Conservation (phyloP, 2,888 invertebrate species). For the Shargacucullia verbasci region DNA sequence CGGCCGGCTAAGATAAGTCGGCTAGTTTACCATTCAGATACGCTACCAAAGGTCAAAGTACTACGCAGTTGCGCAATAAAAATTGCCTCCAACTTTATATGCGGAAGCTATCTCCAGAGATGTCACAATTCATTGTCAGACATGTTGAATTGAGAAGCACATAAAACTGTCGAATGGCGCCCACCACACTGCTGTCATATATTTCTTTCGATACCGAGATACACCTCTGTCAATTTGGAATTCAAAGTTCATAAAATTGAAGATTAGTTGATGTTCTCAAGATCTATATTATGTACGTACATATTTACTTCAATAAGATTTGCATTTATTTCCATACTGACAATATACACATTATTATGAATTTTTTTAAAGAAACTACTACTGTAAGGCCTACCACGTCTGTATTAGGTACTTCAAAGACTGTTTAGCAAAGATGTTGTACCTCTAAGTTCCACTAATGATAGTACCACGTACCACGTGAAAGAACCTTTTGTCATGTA, state of each 20-base stretch:
- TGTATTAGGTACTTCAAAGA: too few relatives aligned
- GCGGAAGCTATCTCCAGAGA: slow-evolving; percentile 50
- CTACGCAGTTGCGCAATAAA: slow-evolving; percentile 19
- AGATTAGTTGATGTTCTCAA: slow-evolving; percentile 38
- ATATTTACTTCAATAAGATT: not conserved
- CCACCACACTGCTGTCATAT: slow-evolving; percentile 43
- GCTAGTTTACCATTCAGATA: not conserved
- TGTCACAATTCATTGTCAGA: slow-evolving; percentile 44
- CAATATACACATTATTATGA: too few relatives aligned
- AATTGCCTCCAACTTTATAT: slow-evolving; percentile 32
- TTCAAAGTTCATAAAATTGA: slow-evolving; percentile 49
- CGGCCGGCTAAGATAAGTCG: too few relatives aligned
- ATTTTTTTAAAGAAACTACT: too few relatives aligned
- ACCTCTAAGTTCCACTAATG: too few relatives aligned
- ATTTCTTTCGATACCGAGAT: slow-evolving; percentile 46
- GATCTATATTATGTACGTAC: not conserved
- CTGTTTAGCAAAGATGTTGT: too few relatives aligned
- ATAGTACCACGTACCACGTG: too few relatives aligned
- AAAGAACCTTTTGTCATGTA: too few relatives aligned
- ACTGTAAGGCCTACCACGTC: too few relatives aligned
- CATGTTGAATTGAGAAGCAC: slow-evolving; percentile 43
- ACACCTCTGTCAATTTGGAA: slow-evolving; percentile 44
- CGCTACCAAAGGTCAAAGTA: not conserved
- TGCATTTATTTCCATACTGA: slow-evolving; percentile 1
- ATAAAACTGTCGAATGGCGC: slow-evolving; percentile 52